Conservation (phyloP, 1,140 invertebrate genomes). For the Heliconius himera region DNA sequence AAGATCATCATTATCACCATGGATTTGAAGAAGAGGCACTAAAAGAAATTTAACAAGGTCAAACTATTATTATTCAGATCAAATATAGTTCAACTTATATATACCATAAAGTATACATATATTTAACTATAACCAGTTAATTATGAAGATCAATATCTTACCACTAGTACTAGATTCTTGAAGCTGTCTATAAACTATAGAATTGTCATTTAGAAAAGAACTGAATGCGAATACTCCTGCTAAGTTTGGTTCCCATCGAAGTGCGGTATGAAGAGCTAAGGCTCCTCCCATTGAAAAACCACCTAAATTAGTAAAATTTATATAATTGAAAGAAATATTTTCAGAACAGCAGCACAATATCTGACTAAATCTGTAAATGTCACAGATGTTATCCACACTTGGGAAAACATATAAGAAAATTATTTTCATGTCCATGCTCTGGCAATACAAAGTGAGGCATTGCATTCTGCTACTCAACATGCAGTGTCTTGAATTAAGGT, state of each 20-base stretch:
- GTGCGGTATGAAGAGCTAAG: slow-evolving; percentile 85
- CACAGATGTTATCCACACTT: too few species aligned
- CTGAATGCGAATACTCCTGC: slow-evolving; percentile 88
- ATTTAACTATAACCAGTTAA: not conserved
- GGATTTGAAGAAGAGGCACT: slow-evolving; percentile 71
- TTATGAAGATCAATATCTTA: slow-evolving; percentile 39
- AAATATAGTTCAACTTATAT: slow-evolving; percentile 15
- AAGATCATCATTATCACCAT: slow-evolving; percentile 67
- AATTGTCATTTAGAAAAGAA: slow-evolving; percentile 87
- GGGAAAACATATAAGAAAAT: too few species aligned
- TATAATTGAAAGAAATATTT: not conserved
- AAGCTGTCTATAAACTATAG: slow-evolving; percentile 83
- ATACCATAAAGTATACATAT: not conserved
- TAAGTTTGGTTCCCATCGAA: slow-evolving; percentile 82
- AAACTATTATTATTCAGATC: not conserved
- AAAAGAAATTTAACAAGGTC: slow-evolving; percentile 39
- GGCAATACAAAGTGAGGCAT: too few species aligned
- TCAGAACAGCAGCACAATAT: too few species aligned
- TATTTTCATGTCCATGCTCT: too few species aligned
- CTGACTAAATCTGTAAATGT: too few species aligned
- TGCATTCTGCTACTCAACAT: too few species aligned
- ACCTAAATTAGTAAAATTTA: slow-evolving; percentile 67
- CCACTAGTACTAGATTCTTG: slow-evolving; percentile 44
- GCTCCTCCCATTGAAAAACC: slow-evolving; percentile 91
- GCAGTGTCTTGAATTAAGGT: too few species aligned